Evolutionary conservation across 2,113 vertebrate species (phyloP).

Genomic region (Nymphicus hollandicus): DNA sequence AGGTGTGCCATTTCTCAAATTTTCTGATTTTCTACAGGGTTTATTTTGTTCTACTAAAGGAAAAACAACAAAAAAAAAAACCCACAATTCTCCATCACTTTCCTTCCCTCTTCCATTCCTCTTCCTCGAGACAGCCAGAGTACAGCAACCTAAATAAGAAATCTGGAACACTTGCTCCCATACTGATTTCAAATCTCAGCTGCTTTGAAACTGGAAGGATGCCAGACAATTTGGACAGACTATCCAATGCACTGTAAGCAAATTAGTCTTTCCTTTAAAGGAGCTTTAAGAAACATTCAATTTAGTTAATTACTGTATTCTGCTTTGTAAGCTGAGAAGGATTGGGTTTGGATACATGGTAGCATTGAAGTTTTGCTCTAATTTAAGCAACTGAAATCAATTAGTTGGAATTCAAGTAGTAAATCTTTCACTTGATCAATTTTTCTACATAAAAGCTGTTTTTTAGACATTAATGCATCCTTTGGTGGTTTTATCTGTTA

Average conservation of each 20-base stretch:
- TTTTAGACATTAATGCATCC: slow-evolving; percentile 1
- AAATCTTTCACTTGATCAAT: slow-evolving; percentile 49
- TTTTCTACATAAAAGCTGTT: not conserved
- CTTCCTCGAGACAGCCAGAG: not conserved
- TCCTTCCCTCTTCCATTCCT: not conserved
- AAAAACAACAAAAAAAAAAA: not conserved
- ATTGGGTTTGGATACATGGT: not conserved
- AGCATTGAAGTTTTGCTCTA: not conserved
- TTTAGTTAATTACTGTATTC: slow-evolving; percentile 62
- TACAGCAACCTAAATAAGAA: not conserved
- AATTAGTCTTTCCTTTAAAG: slow-evolving; percentile 37
- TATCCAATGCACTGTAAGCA: slow-evolving; percentile 22
- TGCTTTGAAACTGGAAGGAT: slow-evolving; percentile 5
- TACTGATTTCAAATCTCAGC: slow-evolving; percentile 1
- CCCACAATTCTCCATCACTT: not conserved
- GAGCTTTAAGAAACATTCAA: slow-evolving; percentile 52
- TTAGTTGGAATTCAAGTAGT: slow-evolving; percentile 45
- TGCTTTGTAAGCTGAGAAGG: slow-evolving; percentile 53
- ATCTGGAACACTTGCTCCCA: not conserved
- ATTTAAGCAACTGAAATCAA: slow-evolving; percentile 53
- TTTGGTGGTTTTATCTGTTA: slow-evolving; percentile 8
- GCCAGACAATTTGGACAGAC: slow-evolving; percentile 34
- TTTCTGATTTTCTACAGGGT: not conserved
- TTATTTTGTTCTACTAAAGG: not conserved
- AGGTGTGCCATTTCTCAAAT: not conserved